Conservation (phyloP, 1,140 invertebrate genomes). For the Drosophila mauritiana region DNA sequence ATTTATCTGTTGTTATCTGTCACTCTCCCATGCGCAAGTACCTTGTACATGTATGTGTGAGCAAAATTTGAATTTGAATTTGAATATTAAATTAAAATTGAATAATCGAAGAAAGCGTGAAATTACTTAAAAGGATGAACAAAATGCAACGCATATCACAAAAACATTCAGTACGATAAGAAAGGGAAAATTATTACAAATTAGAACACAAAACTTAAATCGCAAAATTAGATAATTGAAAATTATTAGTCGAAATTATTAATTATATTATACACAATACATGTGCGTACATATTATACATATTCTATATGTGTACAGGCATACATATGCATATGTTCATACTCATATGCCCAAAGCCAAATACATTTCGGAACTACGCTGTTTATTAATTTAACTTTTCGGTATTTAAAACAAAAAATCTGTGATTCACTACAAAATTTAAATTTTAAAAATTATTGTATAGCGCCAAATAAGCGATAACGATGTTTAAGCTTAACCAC, state of each 20-base stretch:
- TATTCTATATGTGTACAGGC: constrained; percentile 22
- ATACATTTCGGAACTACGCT: constrained; percentile 75
- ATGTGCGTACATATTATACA: constrained; percentile 22
- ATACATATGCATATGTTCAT: constrained; percentile 51
- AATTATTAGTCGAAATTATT: constrained; percentile 84
- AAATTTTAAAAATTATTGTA: constrained; percentile 77
- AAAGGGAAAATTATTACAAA: constrained; percentile 41
- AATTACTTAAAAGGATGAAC: constrained; percentile 19
- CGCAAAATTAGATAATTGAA: constrained; percentile 80
- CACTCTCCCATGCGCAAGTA: constrained; percentile 14
- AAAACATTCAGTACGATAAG: constrained; percentile 33
- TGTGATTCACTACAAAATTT: constrained; percentile 84
- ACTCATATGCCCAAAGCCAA: constrained; percentile 17
- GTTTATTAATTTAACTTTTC: constrained; percentile 80
- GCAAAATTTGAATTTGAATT: constrained; percentile 10
- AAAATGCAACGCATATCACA: constrained; percentile 83
- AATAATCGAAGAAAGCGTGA: constrained; percentile 8
- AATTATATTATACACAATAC: constrained; percentile 39
- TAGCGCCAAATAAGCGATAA: constrained; percentile 54
- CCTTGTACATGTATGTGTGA: constrained; percentile 27
- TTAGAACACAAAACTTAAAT: constrained; percentile 42
- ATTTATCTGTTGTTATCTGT: constrained; percentile 29
- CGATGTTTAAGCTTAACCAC: constrained; percentile 54
- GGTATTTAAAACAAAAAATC: constrained; percentile 83
- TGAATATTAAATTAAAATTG: constrained; percentile 13